phyloP scores from a whole-genome alignment of 2,888 invertebrate species.

The Tortricodes alternella region DNA sequence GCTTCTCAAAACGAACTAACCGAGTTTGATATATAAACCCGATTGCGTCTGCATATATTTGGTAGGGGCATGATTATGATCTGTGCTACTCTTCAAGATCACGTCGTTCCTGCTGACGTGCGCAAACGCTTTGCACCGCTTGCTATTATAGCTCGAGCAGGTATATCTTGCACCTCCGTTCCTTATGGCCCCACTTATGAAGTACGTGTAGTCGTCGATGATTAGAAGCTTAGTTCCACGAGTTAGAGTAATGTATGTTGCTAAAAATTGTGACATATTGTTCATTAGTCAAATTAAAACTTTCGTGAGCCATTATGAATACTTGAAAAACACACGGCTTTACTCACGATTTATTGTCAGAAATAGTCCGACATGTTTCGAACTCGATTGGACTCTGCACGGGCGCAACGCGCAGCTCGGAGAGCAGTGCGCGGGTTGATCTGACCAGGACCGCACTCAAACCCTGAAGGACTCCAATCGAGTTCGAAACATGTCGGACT shows the following conservation, averaged over 20 bases:
- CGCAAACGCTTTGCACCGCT: constrained; percentile 40
- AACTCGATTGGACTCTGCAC: too few species aligned
- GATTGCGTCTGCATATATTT: background rate
- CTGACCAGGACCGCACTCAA: too few species aligned
- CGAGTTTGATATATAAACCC: background rate
- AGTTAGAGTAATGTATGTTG: constrained; percentile 30
- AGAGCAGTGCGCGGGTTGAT: too few species aligned
- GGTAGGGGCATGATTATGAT: constrained; percentile 9
- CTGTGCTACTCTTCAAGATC: constrained; percentile 10
- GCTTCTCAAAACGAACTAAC: too few species aligned
- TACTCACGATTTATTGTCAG: too few species aligned
- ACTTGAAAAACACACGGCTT: too few species aligned
- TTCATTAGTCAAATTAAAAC: too few species aligned
- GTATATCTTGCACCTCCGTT: constrained; percentile 42
- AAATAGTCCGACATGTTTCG: too few species aligned
- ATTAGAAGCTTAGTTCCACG: constrained; percentile 36
- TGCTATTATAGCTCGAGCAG: constrained; percentile 41
- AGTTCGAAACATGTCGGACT: too few species aligned
- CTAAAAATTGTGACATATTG: constrained; percentile 30
- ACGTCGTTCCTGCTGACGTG: constrained; percentile 35
- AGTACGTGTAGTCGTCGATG: constrained; percentile 41
- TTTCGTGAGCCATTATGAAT: too few species aligned
- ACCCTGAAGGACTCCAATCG: too few species aligned
- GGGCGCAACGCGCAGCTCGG: too few species aligned
- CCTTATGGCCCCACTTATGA: constrained; percentile 31